Percentiles rank a stretch among this genome's conserved stretches.
phyloP scores from a whole-genome alignment of 1,140 invertebrate species.

The Sycophaga agraensis region DNA sequence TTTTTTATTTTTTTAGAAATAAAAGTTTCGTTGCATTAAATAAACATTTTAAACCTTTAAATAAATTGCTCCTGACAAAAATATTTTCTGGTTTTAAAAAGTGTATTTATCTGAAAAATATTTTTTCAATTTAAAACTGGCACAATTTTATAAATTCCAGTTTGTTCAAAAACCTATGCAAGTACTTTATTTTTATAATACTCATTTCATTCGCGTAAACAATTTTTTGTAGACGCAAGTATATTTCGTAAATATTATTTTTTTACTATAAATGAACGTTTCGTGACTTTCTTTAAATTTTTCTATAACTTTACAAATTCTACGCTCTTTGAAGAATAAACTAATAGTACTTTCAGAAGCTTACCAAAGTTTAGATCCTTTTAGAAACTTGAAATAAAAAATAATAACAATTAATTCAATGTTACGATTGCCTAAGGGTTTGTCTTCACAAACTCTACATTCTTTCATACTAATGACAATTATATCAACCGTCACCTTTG shows the following conservation, averaged over 20 bases:
- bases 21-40: conserved; percentile 24
- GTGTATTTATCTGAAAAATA: conserved; percentile 25
- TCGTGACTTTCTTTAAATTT: conserved; percentile 3
- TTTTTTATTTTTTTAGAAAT: conserved; percentile 19
- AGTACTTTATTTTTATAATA: conserved; percentile 20
- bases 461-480: conserved; percentile 9
- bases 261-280: conserved; percentile 6
- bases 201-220: conserved; percentile 17
- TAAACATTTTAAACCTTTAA: conserved; percentile 16
- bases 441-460: conserved; percentile 15
- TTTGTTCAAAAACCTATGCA: conserved; percentile 24
- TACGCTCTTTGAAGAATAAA: conserved; percentile 12
- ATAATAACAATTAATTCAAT: conserved; percentile 23
- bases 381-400: neutral
- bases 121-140: conserved; percentile 25
- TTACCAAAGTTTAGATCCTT: conserved; percentile 1
- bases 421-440: conserved; percentile 20
- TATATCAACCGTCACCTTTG: conserved; percentile 2
- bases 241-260: conserved; percentile 2
- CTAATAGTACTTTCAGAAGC: conserved; percentile 21
- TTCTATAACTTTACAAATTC: conserved; percentile 21
- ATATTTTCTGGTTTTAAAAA: conserved; percentile 25
- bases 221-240: conserved; percentile 12
- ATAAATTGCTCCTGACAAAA: conserved; percentile 26
- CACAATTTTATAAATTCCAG: conserved; percentile 23